Base-by-base conservation (phyloP, 2,113 vertebrate genomes). In the Stictonetta naevosa region DNA sequence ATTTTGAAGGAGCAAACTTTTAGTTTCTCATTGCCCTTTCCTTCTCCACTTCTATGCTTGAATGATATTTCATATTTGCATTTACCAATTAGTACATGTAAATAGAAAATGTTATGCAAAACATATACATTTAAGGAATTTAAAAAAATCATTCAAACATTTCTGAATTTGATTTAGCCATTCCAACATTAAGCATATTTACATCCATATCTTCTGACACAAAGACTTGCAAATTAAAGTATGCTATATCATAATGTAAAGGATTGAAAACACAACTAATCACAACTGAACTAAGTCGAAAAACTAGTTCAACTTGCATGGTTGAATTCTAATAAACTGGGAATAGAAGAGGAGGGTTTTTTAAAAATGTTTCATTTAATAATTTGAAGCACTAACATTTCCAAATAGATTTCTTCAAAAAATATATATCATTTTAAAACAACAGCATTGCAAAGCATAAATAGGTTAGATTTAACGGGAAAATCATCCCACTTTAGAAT, bases 361-460 rank as follows among this genome's bases (percentile, higher is more conserved):
- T 42, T 13, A 4, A 34, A 75, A 66, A 89, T 52, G 16, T 22
- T 90, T 23, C 63, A 40, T 85, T 88, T 92, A 88, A 75, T 79
- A 69, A 82, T 58, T 38, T 71, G 66, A 94, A 77, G 36, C 79
- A 77, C 28, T 91, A 29, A 64, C 26, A 38, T 72, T 69, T 79
- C 83, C 83, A 92, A 92, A 90, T 75, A 84, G 23, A 50, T 86
- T 91, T 88, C 68, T 73, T 38, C 60, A 78, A 94, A 72, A 91
- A 17, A 92, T 66, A 88, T 59, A 42, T 67, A 19, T 50, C 4
- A 56, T 68, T 89, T 93, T 63, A 52, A 62, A 67, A 31, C 62
- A 68, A 64, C 3, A 80, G n/a, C 36, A 87, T 56, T 73, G 82
- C 67, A 79, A 96, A 96, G 92, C 88, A 88, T 94, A 97, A 97